Base-by-base conservation (phyloP, 2,888 invertebrate genomes). In the Tetrapedia diversipes region DNA sequence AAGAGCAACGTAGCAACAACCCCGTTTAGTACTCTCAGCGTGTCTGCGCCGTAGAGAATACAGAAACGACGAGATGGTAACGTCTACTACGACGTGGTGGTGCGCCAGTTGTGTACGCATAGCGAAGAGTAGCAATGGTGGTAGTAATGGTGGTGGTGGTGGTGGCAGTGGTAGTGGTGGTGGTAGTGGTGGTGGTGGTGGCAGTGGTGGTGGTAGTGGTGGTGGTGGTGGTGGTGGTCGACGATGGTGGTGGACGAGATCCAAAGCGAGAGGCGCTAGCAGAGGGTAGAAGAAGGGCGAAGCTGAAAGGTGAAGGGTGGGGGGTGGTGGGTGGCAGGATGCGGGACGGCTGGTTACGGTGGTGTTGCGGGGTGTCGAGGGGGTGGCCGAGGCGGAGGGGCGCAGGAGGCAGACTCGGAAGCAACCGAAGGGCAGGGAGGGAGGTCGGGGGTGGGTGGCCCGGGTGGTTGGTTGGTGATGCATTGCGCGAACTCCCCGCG, bases 401-500 rank as follows among this genome's bases (percentile, higher is more conserved):
- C 54, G 73, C 60, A 66, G 72, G 60, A 69, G 72, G 67, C 51
- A 60, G 68, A 56, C 56, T 47, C 63, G 63, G 51, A 59, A 56
- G 61, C n/a, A n/a, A n/a, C 34, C 43, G 65, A 61, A 57, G 32
- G 54, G 72, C 67, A 54, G 19, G 56, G 29, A 29, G 47, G 39
- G 56, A 43, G 51, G 76, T 49, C 45, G 43, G 60, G 76, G 78
- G 77, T 84, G 80, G 85, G 73, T 82, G 84, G 86, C 66, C 81
- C 84, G 86, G 87, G 86, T 85, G 87, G 84, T 88, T 89, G 88
- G 89, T 88, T 89, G 89, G 89, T 90, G 90, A 90, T 90, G 90
- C 90, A 90, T 90, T 90, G 90, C 90, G 90, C 90, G 90, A 89
- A 89, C 90, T 90, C 89, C 90, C 89, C 89, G 90, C 87, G 88